phyloP scores from a whole-genome alignment of 30 jellyfish, hydroid and myxozoan genomes.

The Euphysa ruthae region DNA sequence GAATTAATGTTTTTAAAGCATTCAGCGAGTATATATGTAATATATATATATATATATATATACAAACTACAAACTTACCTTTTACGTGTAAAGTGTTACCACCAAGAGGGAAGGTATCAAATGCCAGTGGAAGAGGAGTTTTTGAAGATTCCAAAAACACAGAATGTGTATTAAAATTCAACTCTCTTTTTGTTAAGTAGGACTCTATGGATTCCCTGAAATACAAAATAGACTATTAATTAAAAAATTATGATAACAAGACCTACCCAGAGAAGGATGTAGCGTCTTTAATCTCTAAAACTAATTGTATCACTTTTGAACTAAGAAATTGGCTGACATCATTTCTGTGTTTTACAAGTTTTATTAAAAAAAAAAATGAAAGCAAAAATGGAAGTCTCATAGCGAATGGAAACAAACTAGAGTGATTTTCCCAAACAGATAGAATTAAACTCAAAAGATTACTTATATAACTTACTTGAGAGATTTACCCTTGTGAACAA shows the following conservation, averaged over 20 bases:
- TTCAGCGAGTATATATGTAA: too few relatives aligned
- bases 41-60: too few relatives aligned
- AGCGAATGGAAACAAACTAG: too few relatives aligned
- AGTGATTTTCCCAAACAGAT: too few relatives aligned
- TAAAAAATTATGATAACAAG: not conserved
- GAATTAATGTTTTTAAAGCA: too few relatives aligned
- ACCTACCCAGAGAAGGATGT: not conserved
- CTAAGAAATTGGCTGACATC: too few relatives aligned
- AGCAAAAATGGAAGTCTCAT: too few relatives aligned
- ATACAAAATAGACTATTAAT: not conserved
- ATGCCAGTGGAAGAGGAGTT: conserved; percentile 95
- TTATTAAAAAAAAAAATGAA: too few relatives aligned
- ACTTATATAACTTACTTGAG: conserved; percentile 49
- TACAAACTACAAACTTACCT: conserved; percentile 51
- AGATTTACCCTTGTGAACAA: conserved; percentile 86
- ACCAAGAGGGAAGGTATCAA: conserved; percentile 83
- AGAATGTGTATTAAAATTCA: conserved; percentile 84
- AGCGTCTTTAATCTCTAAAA: too few relatives aligned
- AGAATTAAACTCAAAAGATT: not conserved
- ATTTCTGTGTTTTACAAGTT: too few relatives aligned
- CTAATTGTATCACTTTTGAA: too few relatives aligned
- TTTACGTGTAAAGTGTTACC: conserved; percentile 86
- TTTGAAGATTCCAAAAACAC: conserved; percentile 86
- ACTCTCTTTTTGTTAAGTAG: conserved; percentile 40
- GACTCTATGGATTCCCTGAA: conserved; percentile 71